Conservation (phyloP, 2,113 vertebrate species). For the Donacobius atricapilla region DNA sequence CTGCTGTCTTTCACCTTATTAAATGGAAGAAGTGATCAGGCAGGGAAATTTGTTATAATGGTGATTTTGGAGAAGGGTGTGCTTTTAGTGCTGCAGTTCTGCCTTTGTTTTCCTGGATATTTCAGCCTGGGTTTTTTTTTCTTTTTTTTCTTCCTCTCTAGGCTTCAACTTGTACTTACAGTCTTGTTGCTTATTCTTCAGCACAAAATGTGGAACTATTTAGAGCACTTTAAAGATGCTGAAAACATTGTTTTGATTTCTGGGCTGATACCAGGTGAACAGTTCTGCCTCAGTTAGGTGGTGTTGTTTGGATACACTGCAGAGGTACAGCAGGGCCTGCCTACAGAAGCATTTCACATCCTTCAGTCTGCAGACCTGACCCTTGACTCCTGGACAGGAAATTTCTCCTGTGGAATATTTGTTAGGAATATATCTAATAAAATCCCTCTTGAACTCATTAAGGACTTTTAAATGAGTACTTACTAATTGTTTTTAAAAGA, state of each 20-base stretch:
- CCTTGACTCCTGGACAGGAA: not conserved
- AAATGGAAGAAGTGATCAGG: not conserved
- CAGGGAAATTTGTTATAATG: not conserved
- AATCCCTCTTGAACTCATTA: not conserved
- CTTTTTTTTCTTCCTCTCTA: not conserved
- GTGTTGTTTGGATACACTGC: not conserved
- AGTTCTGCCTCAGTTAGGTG: not conserved
- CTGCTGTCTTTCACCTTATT: not conserved
- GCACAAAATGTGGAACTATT: not conserved
- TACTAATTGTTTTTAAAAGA: not conserved
- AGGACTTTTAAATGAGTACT: not conserved
- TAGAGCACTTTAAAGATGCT: not conserved
- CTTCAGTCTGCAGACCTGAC: not conserved
- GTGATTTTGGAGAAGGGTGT: not conserved
- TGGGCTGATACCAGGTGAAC: not conserved
- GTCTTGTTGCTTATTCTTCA: not conserved
- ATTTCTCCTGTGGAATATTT: not conserved
- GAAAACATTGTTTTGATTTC: not conserved
- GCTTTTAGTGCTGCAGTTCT: not conserved
- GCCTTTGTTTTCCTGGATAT: not conserved
- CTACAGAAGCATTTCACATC: not conserved
- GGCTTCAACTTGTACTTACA: not conserved
- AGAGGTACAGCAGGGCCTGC: not conserved
- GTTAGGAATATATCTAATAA: not conserved
- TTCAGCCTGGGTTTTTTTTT: not conserved